phyloP scores from a whole-genome alignment of 2,113 vertebrate genomes.

The Vulpes vulpes region DNA sequence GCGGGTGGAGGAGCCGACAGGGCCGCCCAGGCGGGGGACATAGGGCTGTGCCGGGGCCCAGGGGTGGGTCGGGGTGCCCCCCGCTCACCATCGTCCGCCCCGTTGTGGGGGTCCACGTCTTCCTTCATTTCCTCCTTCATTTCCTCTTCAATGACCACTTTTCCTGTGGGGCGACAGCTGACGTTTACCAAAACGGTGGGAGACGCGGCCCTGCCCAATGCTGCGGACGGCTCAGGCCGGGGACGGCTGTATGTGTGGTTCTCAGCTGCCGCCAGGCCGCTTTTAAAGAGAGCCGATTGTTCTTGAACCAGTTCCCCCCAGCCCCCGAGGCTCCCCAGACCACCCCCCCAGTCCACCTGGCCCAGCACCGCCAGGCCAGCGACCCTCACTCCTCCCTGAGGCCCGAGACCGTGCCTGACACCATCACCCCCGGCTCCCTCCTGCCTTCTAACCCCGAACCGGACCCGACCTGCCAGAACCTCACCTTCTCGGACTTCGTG shows the following conservation, averaged over 20 bases:
- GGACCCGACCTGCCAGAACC: background rate
- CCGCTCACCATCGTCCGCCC: constrained; percentile 94
- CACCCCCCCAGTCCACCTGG: background rate
- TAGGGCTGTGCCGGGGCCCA: accelerated
- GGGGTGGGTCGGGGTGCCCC: background rate
- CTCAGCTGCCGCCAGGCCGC: background rate
- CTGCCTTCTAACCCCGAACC: background rate
- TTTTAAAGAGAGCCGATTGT: background rate
- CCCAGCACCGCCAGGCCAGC: accelerated
- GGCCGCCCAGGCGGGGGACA: background rate
- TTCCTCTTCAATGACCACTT: constrained; percentile 94
- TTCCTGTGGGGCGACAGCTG: constrained; percentile 88
- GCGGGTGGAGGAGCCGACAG: background rate
- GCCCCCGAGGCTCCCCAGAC: background rate
- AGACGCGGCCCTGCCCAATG: accelerated
- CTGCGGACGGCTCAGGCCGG: background rate
- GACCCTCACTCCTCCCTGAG: background rate
- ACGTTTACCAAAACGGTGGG: background rate
- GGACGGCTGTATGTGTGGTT: background rate
- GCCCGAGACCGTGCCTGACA: background rate
- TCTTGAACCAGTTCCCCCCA: background rate
- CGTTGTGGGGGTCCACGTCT: constrained; percentile 93
- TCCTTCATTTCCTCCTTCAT: constrained; percentile 95
- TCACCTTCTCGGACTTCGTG: constrained; percentile 99
- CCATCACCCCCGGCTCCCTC: background rate